Base-by-base conservation (phyloP, 2,113 vertebrate genomes). In the Redunca redunca region DNA sequence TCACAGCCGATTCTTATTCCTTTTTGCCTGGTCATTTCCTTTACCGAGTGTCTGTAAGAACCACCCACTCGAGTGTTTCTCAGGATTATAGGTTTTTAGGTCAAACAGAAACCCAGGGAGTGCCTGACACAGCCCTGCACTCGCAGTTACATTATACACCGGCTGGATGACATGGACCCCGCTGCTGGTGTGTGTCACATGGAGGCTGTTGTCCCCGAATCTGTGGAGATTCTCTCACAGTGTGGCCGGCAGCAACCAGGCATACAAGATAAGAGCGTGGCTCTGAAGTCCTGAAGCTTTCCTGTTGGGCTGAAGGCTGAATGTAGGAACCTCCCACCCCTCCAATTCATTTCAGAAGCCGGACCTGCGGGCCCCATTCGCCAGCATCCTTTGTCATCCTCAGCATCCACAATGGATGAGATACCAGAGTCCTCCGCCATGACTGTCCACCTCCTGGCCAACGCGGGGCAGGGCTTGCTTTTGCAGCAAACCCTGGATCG, bases 381-480 rank as follows among this genome's bases (percentile, higher is more conserved):
- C 52, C 52, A 1, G 21, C 36, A 0, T 2, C 57, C 85, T 78
- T 74, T 92, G 57, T 93, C 53, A 83, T 93, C 82, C 95, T 7
- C 67, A 97, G 96, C 96, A 80, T 64, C 97, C 83, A 80, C 96
- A 60, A 99, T 99, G 98, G 98, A 97, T 19, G 98, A 97, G 19
- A 50, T 58, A 28, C 96, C 96, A 52, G 99, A 99, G 85, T 71
- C 98, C 25, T 97, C 98, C n/a, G 97, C 98, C 90, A 98, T 99
- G 98, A 99, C 99, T 7, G 96, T 99, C 93, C 99, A 99, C 95
- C 99, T 99, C 21, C 99, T 99, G 0, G 98, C 99, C 94, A 99
- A 98, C 91, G 98, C 98, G 0, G 99, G 99, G 55, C 99, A 99
- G 7, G 99, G 99, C 0, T 94, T 97, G 13, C 98, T 99, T 30